A percentile compares a stretch with the other conserved stretches of the same genome.
phyloP scores from a whole-genome alignment of 2,888 invertebrate species.

The Cheiracanthium punctorium region DNA sequence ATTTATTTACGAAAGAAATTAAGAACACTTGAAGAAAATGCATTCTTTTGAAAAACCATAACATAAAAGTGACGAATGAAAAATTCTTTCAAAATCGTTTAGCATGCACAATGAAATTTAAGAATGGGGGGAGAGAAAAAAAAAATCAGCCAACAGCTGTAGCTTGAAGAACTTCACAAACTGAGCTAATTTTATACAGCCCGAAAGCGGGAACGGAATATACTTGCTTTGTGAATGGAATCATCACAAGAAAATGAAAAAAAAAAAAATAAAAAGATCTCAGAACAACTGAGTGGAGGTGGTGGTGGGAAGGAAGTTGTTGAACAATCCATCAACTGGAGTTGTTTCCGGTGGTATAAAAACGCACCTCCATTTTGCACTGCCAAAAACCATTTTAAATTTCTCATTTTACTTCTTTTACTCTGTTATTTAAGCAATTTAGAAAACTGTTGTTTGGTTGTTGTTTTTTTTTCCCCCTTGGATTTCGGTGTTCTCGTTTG shows the following conservation, averaged over 20 bases:
- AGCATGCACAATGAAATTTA: background rate
- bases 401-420: background rate
- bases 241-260: no score
- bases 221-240: background rate
- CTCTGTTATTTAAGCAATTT: background rate
- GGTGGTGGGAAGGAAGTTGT: conserved; percentile 27
- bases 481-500: background rate
- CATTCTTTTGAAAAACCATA: no score
- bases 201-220: background rate
- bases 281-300: no score
- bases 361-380: conserved; percentile 30
- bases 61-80: no score
- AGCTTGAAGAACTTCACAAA: no score
- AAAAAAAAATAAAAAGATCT: no score
- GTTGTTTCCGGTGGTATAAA: conserved; percentile 54
- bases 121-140: no score
- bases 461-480: background rate
- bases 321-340: conserved; percentile 53
- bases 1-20: no score
- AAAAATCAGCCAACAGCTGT: no score
- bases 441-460: background rate
- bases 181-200: no score
- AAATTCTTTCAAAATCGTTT: no score
- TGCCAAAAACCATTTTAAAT: conserved; percentile 43
- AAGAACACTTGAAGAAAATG: no score